Percentiles rank a stretch among this genome's conserved stretches.
These are phyloP conservation scores for Phania funesta DNA, from an alignment of 2,888 invertebrate species.

Conservation along the genomic window DNA sequence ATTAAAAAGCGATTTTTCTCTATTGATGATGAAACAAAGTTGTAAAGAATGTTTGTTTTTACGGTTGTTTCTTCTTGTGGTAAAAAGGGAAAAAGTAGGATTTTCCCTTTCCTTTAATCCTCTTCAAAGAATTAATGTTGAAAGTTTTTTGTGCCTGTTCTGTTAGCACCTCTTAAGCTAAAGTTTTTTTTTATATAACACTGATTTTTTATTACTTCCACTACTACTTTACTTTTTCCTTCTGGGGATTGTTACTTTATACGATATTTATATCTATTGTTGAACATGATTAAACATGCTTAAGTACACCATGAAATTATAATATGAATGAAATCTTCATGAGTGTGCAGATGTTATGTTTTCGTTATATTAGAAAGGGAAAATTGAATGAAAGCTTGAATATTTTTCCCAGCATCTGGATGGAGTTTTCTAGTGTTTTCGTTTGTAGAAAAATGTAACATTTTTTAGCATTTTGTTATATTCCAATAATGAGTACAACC, in stretches of 20 bases:
- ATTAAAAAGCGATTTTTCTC: neutral
- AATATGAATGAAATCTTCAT: constrained; percentile 10
- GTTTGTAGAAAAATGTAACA: too few relatives aligned
- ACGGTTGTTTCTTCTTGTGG: neutral
- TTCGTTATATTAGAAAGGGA: neutral
- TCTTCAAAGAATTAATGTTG: neutral
- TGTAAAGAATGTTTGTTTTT: neutral
- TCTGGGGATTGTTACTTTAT: neutral
- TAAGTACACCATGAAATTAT: constrained; percentile 41
- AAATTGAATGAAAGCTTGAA: neutral
- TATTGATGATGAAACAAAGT: neutral
- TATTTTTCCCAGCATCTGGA: neutral
- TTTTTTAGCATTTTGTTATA: too few relatives aligned
- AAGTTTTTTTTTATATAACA: constrained; percentile 2
- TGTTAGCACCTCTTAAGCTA: neutral
- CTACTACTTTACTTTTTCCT: neutral
- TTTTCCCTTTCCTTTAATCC: neutral
- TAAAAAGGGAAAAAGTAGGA: neutral
- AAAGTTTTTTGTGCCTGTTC: neutral
- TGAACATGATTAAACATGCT: constrained; percentile 56
- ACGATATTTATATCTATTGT: constrained; percentile 21
- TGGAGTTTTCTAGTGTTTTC: too few relatives aligned
- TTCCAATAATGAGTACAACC: too few relatives aligned
- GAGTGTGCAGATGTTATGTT: neutral
- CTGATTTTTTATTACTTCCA: neutral